These are phyloP conservation scores for Salticus scenicus DNA, from an alignment of 2,888 invertebrate genomes.

Conservation along the genomic window DNA sequence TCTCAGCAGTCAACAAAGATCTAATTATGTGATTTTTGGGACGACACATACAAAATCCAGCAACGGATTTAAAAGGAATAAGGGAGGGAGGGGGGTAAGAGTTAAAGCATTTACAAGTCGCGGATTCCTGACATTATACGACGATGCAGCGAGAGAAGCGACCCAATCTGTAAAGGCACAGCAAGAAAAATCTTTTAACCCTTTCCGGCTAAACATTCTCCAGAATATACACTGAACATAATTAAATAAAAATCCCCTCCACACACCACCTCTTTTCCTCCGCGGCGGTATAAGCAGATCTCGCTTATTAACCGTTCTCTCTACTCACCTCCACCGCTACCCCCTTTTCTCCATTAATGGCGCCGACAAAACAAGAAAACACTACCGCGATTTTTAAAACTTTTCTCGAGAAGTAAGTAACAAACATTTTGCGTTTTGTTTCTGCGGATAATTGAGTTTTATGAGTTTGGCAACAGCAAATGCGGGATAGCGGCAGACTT, in stretches of 20 bases:
- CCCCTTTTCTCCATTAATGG: slow-evolving; percentile 35
- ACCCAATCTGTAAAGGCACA: not conserved
- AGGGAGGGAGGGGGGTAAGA: not conserved
- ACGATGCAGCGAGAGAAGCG: not conserved
- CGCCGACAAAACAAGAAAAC: slow-evolving; percentile 23
- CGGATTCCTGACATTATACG: not conserved
- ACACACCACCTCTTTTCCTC: slow-evolving; percentile 6
- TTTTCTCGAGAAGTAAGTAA: slow-evolving; percentile 12
- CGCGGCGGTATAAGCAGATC: slow-evolving; percentile 25
- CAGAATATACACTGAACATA: slow-evolving; percentile 46
- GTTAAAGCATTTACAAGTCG: not conserved
- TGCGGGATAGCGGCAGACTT: slow-evolving; percentile 22
- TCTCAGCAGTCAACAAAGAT: slow-evolving; percentile 8
- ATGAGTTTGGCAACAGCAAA: slow-evolving; percentile 54
- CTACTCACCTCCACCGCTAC: not conserved
- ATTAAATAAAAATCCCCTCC: slow-evolving; percentile 64
- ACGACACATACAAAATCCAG: not conserved
- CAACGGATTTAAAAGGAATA: not conserved
- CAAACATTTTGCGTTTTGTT: slow-evolving; percentile 44
- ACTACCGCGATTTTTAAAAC: slow-evolving; percentile 34
- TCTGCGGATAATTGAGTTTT: slow-evolving; percentile 60
- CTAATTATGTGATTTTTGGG: not conserved
- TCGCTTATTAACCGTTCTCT: slow-evolving; percentile 41
- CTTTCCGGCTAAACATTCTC: slow-evolving; percentile 56
- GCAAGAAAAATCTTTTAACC: slow-evolving; percentile 63